Percentiles rank a stretch among this genome's conserved stretches.
These are phyloP conservation scores for Poecile montanus DNA, from an alignment of 2,797 vertebrate species.

Conservation along the genomic window DNA sequence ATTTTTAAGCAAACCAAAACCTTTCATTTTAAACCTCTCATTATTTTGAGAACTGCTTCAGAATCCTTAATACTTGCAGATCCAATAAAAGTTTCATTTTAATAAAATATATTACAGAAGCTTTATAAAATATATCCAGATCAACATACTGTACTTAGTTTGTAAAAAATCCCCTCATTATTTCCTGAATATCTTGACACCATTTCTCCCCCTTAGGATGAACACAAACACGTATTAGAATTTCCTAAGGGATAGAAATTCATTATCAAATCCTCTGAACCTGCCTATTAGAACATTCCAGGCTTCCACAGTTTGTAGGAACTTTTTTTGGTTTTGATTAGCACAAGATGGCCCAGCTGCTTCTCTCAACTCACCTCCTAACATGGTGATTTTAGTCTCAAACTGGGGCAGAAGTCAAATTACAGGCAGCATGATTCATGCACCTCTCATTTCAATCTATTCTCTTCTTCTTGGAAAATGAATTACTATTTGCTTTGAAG, in stretches of 20 bases:
- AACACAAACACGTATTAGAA: background rate
- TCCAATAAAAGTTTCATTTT: background rate
- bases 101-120: background rate
- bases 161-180: background rate
- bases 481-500: conserved; percentile 20
- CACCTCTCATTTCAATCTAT: conserved; percentile 2
- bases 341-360: background rate
- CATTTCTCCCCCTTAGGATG: background rate
- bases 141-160: background rate
- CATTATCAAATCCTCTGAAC: background rate
- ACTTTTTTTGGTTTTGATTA: background rate
- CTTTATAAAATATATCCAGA: background rate
- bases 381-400: background rate
- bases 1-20: background rate
- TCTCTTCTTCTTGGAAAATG: background rate
- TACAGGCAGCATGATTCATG: conserved; percentile 20
- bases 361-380: background rate
- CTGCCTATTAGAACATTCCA: background rate
- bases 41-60: background rate
- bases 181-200: background rate
- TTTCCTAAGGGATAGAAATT: background rate
- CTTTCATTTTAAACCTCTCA: background rate
- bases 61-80: background rate
- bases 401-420: conserved; percentile 28
- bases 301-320: background rate